A percentile compares a stretch with the other conserved stretches of the same genome.
These are phyloP conservation scores for Lophura nycthemera DNA, from an alignment of 2,113 vertebrate species.

Conservation along the genomic window DNA sequence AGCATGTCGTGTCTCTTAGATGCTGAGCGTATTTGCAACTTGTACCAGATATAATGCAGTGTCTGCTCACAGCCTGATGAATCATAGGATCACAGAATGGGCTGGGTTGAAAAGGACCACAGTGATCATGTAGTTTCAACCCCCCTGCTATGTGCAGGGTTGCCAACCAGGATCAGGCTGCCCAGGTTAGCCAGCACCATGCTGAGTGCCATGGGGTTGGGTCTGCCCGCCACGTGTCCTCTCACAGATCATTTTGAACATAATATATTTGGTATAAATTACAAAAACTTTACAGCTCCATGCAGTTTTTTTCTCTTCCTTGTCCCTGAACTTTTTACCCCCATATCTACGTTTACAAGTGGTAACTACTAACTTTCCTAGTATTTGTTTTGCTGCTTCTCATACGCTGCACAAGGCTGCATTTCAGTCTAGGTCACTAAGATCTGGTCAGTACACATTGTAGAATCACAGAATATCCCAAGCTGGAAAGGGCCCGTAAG, in stretches of 20 bases:
- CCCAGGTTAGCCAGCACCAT: accelerated
- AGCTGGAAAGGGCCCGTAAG: too few species aligned
- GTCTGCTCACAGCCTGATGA: accelerated
- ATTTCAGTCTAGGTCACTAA: neutral
- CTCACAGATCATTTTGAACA: accelerated
- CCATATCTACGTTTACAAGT: neutral
- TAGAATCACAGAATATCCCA: too few species aligned
- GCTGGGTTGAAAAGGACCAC: too few species aligned
- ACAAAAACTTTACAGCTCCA: accelerated
- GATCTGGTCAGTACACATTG: neutral
- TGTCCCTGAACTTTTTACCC: accelerated
- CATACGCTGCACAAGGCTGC: neutral
- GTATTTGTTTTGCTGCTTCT: neutral
- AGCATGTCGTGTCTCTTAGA: accelerated
- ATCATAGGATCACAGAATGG: too few species aligned
- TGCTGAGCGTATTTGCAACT: neutral
- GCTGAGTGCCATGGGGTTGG: accelerated
- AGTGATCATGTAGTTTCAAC: too few species aligned
- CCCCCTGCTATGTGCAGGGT: too few species aligned
- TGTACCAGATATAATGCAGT: neutral
- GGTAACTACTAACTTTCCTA: neutral
- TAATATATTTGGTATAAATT: accelerated
- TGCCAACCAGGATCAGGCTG: too few species aligned
- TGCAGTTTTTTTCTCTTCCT: neutral
- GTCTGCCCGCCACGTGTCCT: accelerated